Percentiles rank a stretch among this genome's conserved stretches.
These are phyloP conservation scores for Heteromormyrus szaboi DNA, from an alignment of 2,797 vertebrate species.

Conservation along the genomic window DNA sequence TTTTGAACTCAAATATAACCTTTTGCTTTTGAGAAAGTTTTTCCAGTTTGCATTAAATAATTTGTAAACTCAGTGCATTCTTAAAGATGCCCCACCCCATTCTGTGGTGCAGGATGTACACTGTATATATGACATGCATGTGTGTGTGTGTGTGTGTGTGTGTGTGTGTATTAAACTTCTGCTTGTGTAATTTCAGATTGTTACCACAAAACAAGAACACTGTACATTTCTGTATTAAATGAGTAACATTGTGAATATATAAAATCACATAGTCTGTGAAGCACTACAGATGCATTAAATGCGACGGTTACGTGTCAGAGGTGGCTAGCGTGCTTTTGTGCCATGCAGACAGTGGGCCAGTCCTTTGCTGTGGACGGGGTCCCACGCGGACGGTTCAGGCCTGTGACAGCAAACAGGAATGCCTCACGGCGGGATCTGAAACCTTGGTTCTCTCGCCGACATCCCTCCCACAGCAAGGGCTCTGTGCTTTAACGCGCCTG, in stretches of 20 bases:
- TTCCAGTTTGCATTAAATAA: background rate
- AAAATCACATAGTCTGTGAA: background rate
- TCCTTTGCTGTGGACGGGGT: background rate
- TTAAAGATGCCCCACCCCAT: background rate
- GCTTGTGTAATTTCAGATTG: background rate
- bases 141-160: background rate
- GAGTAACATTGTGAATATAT: background rate
- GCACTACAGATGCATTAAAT: background rate
- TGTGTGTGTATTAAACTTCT: background rate
- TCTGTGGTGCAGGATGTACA: background rate
- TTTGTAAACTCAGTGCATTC: background rate
- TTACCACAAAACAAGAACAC: background rate
- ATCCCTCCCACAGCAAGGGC: background rate
- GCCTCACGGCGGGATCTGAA: background rate
- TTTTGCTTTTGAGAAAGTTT: background rate
- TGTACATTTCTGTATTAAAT: background rate
- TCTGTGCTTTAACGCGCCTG: slow-evolving; percentile 2
- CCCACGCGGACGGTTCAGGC: background rate
- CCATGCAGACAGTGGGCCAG: background rate
- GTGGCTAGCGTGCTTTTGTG: background rate
- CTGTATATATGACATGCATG: background rate
- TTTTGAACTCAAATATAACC: background rate
- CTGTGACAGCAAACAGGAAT: background rate
- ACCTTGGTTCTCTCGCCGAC: background rate
- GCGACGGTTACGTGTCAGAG: background rate